phyloP scores from a whole-genome alignment of 53 echinoderm and acorn worm genomes.

The Stichopus horrens region DNA sequence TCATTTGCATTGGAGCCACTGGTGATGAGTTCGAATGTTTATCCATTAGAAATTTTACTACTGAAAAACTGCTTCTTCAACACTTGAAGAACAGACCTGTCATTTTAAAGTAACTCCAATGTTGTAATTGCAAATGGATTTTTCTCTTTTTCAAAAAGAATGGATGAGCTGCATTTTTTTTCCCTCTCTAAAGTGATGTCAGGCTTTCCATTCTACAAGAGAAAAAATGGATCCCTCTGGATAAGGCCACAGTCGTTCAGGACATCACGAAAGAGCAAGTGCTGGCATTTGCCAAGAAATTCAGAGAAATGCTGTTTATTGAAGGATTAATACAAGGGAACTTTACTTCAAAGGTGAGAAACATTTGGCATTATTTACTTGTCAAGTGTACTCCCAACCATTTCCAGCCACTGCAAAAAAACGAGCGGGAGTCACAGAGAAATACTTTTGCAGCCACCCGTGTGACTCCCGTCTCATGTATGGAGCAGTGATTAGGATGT shows the following conservation, averaged over 20 bases:
- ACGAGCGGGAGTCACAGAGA: too few species aligned
- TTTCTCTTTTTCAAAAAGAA: too few species aligned
- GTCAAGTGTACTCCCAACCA: background rate
- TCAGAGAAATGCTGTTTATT: constrained; percentile 67
- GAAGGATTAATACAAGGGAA: constrained; percentile 93
- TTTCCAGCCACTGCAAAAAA: too few species aligned
- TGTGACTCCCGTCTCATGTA: background rate
- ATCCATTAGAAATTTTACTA: too few species aligned
- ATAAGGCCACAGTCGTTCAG: constrained; percentile 67
- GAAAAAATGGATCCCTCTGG: constrained; percentile 82
- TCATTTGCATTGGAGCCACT: too few species aligned
- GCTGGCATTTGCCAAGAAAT: constrained; percentile 63
- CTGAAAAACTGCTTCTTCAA: too few species aligned
- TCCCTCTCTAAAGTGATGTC: constrained; percentile 60
- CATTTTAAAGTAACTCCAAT: too few species aligned
- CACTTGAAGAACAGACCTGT: too few species aligned
- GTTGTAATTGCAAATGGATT: too few species aligned
- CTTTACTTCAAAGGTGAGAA: constrained; percentile 78
- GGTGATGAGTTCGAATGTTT: too few species aligned
- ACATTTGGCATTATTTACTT: background rate
- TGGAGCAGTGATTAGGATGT: background rate
- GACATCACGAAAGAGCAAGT: constrained; percentile 63
- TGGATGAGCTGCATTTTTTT: too few species aligned
- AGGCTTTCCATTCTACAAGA: constrained; percentile 81
- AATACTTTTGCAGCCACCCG: too few species aligned